Evolutionary conservation across 2,888 invertebrate species (phyloP).

Genomic region (Sarcophaga subvicina): DNA sequence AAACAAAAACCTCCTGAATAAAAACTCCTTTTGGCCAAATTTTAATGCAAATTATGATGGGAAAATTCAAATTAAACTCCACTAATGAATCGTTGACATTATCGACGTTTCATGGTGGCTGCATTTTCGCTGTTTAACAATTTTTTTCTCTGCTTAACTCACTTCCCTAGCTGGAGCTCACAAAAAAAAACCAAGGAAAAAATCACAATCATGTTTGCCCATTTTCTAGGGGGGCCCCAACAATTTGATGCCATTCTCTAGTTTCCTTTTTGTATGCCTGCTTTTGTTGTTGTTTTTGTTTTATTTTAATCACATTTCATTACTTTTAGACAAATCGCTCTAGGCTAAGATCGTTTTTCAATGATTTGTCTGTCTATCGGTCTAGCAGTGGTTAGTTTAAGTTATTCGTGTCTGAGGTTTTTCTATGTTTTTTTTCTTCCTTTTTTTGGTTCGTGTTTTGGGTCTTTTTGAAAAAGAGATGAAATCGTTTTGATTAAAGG

Average conservation of each 20-base stretch:
- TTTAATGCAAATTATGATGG: conserved; percentile 80
- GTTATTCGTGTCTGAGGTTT: conserved; percentile 62
- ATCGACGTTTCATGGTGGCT: conserved; percentile 63
- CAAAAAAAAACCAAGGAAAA: neutral
- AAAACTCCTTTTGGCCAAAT: conserved; percentile 74
- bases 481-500: conserved; percentile 61
- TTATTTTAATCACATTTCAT: conserved; percentile 61
- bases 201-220: neutral
- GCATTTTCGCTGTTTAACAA: conserved; percentile 20
- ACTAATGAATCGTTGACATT: conserved; percentile 75
- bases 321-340: conserved; percentile 63
- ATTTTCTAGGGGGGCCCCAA: neutral
- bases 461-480: conserved; percentile 33
- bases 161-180: neutral
- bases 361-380: conserved; percentile 46
- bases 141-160: neutral
- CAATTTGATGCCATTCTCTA: neutral
- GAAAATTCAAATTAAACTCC: conserved; percentile 76
- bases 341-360: conserved; percentile 64
- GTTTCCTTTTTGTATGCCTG: neutral
- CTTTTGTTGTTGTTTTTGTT: conserved; percentile 4
- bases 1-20: conserved; percentile 1
- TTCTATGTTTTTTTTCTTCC: conserved; percentile 22
- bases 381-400: conserved; percentile 39
- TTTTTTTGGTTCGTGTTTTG: neutral